Conservation (phyloP, 2,113 vertebrate species). For the Conger conger region DNA sequence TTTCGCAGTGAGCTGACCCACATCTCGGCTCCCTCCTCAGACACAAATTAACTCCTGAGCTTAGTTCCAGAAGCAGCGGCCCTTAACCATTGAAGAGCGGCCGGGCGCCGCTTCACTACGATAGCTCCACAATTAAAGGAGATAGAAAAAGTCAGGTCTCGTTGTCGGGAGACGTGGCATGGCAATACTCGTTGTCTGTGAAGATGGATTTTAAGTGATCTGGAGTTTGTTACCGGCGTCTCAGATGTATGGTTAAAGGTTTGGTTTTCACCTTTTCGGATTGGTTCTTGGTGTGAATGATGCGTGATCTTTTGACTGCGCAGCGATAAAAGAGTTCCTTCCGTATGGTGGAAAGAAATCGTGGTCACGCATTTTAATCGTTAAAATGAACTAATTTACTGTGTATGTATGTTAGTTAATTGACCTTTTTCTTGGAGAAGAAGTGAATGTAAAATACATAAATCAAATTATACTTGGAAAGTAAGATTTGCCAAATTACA, state of each 20-base stretch:
- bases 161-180: not conserved
- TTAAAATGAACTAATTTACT: not conserved
- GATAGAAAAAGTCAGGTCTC: not conserved
- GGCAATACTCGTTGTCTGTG: not conserved
- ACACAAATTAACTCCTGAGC: conserved; percentile 26
- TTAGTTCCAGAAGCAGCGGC: conserved; percentile 18
- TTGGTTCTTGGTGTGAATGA: not conserved
- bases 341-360: not conserved
- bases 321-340: not conserved
- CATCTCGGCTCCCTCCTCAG: not conserved
- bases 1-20: not conserved
- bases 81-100: not conserved
- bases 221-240: not conserved
- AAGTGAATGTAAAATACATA: not conserved
- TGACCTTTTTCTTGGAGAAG: not conserved
- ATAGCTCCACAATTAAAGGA: conserved; percentile 17
- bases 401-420: not conserved
- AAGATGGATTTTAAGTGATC: not conserved
- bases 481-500: not conserved
- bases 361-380: not conserved
- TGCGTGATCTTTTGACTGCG: not conserved
- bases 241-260: not conserved
- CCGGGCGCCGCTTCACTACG: not conserved
- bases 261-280: too few relatives aligned
- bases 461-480: not conserved